These are phyloP conservation scores for Petrocephalus sullivani DNA, from an alignment of 2,797 vertebrate species.

Conservation along the genomic window DNA sequence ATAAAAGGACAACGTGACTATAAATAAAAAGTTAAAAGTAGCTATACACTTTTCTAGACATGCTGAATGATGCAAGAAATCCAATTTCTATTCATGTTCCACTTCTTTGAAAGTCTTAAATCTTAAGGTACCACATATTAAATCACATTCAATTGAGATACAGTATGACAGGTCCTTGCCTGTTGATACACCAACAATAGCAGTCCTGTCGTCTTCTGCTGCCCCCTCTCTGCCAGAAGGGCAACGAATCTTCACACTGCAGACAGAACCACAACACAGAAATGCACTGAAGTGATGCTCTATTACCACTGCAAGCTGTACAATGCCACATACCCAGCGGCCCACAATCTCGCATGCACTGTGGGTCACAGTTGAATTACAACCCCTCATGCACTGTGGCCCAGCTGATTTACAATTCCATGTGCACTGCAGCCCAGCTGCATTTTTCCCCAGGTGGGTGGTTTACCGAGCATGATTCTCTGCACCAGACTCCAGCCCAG, in stretches of 20 bases:
- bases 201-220: neutral
- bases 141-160: neutral
- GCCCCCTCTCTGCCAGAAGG: neutral
- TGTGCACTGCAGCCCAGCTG: neutral
- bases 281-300: neutral
- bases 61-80: neutral
- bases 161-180: neutral
- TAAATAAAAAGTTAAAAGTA: neutral
- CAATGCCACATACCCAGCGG: too few relatives aligned
- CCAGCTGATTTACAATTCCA: neutral
- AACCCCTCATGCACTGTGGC: neutral
- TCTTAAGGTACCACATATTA: neutral
- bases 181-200: neutral
- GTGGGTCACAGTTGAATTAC: neutral
- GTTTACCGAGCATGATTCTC: conserved; percentile 30
- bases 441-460: neutral
- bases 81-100: neutral
- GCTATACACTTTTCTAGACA: neutral
- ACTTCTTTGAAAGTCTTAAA: neutral
- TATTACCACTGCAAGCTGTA: neutral
- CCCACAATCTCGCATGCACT: neutral
- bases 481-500: conserved; percentile 39
- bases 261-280: neutral
- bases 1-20: too few relatives aligned
- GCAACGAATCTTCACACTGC: neutral